Conservation (phyloP, 92 coral and sea anemone genomes). For the Porites rus region DNA sequence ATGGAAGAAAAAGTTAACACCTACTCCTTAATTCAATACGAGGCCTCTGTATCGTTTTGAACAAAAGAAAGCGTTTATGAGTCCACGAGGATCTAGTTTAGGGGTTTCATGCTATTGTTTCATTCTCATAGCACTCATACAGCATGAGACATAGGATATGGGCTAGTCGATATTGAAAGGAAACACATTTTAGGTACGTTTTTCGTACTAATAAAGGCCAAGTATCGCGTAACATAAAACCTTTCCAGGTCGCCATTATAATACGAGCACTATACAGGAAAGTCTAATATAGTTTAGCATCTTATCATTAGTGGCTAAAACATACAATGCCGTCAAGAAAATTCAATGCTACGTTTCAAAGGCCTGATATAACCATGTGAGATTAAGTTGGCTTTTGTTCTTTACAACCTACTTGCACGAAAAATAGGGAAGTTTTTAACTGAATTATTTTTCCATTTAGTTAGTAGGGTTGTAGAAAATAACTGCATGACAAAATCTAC, state of each 20-base stretch:
- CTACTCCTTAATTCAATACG: slow-evolving; percentile 21
- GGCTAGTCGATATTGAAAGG: too few species aligned
- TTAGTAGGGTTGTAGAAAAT: neutral
- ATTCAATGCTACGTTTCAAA: neutral
- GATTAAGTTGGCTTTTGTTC: neutral
- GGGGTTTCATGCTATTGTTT: neutral
- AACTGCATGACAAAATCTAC: neutral
- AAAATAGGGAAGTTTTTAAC: neutral
- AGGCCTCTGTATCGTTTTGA: slow-evolving; percentile 20
- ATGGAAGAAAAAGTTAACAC: slow-evolving; percentile 37
- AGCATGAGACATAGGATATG: neutral
- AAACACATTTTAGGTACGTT: too few species aligned
- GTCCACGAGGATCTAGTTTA: slow-evolving; percentile 16
- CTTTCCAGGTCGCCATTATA: too few species aligned
- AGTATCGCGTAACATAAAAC: too few species aligned
- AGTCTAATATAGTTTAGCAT: too few species aligned
- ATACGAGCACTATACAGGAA: too few species aligned
- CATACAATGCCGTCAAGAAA: neutral
- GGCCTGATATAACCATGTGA: neutral
- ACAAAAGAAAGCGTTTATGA: slow-evolving; percentile 33
- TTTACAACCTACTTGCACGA: too few species aligned
- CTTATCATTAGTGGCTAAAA: neutral
- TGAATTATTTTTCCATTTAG: neutral
- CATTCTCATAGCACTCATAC: neutral
- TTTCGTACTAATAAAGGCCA: too few species aligned